Evolutionary conservation across 2,888 invertebrate species (phyloP).

Genomic region (Parnassius apollo): DNA sequence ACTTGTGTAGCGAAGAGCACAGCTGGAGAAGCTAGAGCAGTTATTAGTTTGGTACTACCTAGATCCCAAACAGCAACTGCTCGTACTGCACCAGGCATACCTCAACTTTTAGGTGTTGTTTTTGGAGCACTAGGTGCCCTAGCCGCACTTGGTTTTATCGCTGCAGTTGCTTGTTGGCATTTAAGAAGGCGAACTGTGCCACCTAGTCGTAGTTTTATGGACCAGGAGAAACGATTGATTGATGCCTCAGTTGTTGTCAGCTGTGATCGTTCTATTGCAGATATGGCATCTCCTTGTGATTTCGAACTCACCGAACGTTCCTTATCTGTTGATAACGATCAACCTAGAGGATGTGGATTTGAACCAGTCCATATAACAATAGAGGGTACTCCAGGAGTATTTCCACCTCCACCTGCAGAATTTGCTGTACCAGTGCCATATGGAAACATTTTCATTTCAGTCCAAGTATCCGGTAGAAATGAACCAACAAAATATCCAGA

Average conservation of each 20-base stretch:
- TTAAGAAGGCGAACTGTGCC: slow-evolving; percentile 87
- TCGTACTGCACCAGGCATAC: slow-evolving; percentile 86
- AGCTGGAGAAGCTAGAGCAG: slow-evolving; percentile 82
- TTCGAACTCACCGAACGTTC: slow-evolving; percentile 75
- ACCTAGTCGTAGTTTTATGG: slow-evolving; percentile 87
- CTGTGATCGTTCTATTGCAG: slow-evolving; percentile 85
- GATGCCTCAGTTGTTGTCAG: slow-evolving; percentile 86
- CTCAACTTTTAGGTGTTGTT: slow-evolving; percentile 86
- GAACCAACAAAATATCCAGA: slow-evolving; percentile 86
- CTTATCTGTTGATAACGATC: slow-evolving; percentile 63
- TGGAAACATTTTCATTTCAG: slow-evolving; percentile 93
- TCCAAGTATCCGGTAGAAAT: slow-evolving; percentile 84
- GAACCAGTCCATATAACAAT: slow-evolving; percentile 84
- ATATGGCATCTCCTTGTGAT: slow-evolving; percentile 80
- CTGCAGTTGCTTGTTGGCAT: slow-evolving; percentile 80
- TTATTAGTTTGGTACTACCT: slow-evolving; percentile 79
- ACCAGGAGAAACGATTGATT: slow-evolving; percentile 92
- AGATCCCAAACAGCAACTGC: slow-evolving; percentile 88
- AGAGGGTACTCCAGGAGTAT: slow-evolving; percentile 77
- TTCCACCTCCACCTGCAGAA: slow-evolving; percentile 77
- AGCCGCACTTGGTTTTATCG: slow-evolving; percentile 83
- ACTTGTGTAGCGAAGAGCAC: slow-evolving; percentile 89
- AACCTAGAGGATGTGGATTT: slow-evolving; percentile 71
- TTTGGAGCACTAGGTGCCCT: slow-evolving; percentile 87
- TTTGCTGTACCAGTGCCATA: slow-evolving; percentile 79